Percentiles rank a stretch among this genome's conserved stretches.
phyloP scores from a whole-genome alignment of 2,888 invertebrate species.

The Punctoribates punctum region DNA sequence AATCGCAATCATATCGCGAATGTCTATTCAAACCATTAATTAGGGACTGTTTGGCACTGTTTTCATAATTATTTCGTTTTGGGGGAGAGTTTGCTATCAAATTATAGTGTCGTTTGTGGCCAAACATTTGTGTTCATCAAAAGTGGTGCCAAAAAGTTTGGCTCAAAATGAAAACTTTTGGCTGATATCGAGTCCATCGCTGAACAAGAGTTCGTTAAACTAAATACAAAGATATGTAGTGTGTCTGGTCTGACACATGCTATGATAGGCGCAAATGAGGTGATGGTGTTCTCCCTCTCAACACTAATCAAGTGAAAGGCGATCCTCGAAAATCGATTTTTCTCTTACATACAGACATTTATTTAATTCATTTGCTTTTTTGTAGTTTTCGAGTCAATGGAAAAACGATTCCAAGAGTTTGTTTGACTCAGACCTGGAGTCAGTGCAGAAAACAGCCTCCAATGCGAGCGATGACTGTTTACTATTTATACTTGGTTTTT shows the following conservation, averaged over 20 bases:
- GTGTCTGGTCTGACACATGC: conserved; percentile 22
- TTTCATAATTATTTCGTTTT: conserved; percentile 4
- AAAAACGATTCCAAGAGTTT: background rate
- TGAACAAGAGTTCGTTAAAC: conserved; percentile 19
- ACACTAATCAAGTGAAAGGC: background rate
- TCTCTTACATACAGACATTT: background rate
- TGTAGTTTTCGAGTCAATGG: background rate
- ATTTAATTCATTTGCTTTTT: background rate
- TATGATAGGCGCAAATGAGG: conserved; percentile 8
- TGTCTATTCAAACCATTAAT: conserved; percentile 1
- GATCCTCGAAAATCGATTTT: conserved; percentile 14
- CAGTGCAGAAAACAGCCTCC: background rate
- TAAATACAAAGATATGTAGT: background rate
- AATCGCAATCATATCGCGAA: background rate
- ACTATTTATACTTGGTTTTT: conserved; percentile 17
- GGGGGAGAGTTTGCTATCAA: background rate
- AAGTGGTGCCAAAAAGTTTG: conserved; percentile 1
- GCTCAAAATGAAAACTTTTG: background rate
- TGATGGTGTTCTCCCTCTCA: background rate
- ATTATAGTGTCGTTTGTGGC: conserved; percentile 20
- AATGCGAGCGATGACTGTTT: background rate
- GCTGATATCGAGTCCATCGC: conserved; percentile 1
- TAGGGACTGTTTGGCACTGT: background rate
- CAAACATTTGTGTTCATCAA: background rate
- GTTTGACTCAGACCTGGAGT: background rate